Evolutionary conservation across 2,113 vertebrate species (phyloP).

Genomic region (Carassius carassius): DNA sequence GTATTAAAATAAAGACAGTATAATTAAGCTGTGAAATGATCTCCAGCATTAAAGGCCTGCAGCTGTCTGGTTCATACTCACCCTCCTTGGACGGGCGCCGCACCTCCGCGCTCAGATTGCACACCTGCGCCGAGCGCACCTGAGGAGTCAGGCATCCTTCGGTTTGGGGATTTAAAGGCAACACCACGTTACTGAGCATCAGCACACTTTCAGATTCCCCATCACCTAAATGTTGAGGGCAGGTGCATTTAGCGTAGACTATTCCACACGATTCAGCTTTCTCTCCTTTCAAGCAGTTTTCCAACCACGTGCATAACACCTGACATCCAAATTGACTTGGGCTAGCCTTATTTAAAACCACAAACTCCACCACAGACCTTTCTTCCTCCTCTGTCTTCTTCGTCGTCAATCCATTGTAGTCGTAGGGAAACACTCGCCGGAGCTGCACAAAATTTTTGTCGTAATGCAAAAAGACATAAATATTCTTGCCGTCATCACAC

Average conservation of each 20-base stretch:
- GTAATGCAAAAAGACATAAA: slow-evolving; percentile 97
- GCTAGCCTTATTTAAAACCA: slow-evolving; percentile 99
- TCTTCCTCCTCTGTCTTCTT: slow-evolving; percentile 93
- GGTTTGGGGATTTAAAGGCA: slow-evolving; percentile 97
- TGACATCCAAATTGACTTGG: slow-evolving; percentile 98
- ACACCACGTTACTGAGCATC: slow-evolving; percentile 95
- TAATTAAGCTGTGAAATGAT: slow-evolving; percentile 16
- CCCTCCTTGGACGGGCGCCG: slow-evolving; percentile 97
- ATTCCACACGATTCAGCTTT: slow-evolving; percentile 96
- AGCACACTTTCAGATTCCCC: slow-evolving; percentile 89
- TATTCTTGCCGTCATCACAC: slow-evolving; percentile 91
- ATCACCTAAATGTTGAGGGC: slow-evolving; percentile 96
- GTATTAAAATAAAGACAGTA: slow-evolving; percentile 19
- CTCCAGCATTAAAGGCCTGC: slow-evolving; percentile 17
- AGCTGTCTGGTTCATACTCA: slow-evolving; percentile 75
- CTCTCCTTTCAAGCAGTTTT: slow-evolving; percentile 96
- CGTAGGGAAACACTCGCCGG: slow-evolving; percentile 90
- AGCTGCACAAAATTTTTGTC: slow-evolving; percentile 99
- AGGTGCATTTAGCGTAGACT: slow-evolving; percentile 98
- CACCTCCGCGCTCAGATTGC: slow-evolving; percentile 96
- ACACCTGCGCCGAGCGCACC: slow-evolving; percentile 92
- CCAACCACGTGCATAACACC: slow-evolving; percentile 97
- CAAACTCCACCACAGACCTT: slow-evolving; percentile 96
- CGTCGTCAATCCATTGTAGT: slow-evolving; percentile 88
- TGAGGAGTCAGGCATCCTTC: slow-evolving; percentile 97